Conservation (phyloP, 2,113 vertebrate genomes). For the Ifrita kowaldi region DNA sequence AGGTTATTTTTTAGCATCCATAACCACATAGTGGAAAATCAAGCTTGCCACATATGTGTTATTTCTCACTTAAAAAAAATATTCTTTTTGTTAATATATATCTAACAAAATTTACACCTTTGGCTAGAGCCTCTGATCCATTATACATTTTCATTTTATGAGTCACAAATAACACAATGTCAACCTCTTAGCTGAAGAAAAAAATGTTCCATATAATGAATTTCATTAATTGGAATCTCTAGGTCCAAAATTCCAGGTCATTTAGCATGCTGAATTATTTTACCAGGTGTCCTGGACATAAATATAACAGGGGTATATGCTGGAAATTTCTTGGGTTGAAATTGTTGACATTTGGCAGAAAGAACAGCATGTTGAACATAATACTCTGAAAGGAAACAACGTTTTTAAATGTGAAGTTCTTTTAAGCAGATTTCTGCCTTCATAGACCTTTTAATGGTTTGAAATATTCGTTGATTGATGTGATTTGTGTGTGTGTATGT, state of each 20-base stretch:
- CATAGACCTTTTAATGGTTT: not conserved
- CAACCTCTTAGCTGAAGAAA: not conserved
- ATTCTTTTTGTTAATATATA: not conserved
- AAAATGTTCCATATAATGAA: not conserved
- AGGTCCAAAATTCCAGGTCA: not conserved
- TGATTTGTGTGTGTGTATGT: not conserved
- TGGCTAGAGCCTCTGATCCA: not conserved
- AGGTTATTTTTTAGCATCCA: not conserved
- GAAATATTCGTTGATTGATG: not conserved
- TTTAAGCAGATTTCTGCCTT: not conserved
- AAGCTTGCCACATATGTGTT: not conserved
- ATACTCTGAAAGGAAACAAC: not conserved
- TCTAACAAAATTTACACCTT: not conserved
- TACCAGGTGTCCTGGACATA: not conserved
- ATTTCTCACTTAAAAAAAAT: not conserved
- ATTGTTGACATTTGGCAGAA: not conserved
- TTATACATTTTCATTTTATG: not conserved
- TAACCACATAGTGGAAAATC: not conserved
- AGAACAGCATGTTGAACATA: not conserved
- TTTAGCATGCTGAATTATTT: not conserved
- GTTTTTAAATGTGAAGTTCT: not conserved
- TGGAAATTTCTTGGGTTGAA: not conserved
- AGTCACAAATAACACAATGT: not conserved
- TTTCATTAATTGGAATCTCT: not conserved
- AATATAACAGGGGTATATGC: not conserved